phyloP scores from a whole-genome alignment of 2,113 vertebrate species.

The Zosterops pallidus region DNA sequence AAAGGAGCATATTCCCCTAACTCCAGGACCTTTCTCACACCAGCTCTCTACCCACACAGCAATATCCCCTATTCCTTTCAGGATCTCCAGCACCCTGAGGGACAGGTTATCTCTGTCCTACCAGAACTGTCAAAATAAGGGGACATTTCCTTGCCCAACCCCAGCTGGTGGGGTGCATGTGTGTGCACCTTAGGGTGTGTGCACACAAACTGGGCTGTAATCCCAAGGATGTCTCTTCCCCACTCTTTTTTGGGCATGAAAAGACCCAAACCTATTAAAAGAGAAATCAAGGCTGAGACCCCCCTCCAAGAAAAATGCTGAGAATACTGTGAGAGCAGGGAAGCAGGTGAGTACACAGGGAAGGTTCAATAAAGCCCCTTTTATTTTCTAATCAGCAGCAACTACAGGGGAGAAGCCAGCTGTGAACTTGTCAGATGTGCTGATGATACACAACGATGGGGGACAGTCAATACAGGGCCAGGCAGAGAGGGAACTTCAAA shows the following conservation, averaged over 20 bases:
- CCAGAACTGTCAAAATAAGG: background rate
- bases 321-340: background rate
- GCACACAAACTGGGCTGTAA: background rate
- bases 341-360: background rate
- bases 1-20: background rate
- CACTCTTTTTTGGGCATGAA: background rate
- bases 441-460: background rate
- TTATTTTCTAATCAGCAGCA: background rate
- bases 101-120: background rate
- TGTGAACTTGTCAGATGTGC: background rate
- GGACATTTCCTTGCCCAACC: background rate
- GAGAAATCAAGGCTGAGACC: background rate
- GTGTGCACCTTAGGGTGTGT: too few species aligned
- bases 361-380: background rate
- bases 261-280: background rate
- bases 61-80: background rate
- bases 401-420: background rate
- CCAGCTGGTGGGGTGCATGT: background rate
- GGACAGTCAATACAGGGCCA: background rate
- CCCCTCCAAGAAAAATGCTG: rapidly evolving
- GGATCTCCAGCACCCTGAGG: background rate
- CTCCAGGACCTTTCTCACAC: background rate
- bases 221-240: background rate
- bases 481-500: constrained; percentile 23
- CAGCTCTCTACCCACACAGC: background rate